phyloP scores from a whole-genome alignment of 2,113 vertebrate genomes.

The Oreotrochilus melanogaster region DNA sequence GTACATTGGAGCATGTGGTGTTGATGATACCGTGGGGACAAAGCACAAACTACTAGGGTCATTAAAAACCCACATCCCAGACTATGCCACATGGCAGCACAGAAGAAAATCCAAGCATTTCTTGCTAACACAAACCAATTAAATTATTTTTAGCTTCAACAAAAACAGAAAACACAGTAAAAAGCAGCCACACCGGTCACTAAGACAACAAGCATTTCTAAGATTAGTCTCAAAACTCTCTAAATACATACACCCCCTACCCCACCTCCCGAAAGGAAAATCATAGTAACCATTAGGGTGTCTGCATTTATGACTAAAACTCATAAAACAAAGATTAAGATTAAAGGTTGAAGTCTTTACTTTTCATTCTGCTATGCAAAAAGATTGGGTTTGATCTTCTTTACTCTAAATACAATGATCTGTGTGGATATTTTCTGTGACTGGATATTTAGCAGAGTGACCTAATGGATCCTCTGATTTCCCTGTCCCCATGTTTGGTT shows the following conservation, averaged over 20 bases:
- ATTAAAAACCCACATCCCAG: slow-evolving; percentile 75
- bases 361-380: not conserved
- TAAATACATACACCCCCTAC: slow-evolving; percentile 56
- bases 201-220: slow-evolving; percentile 77
- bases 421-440: not conserved
- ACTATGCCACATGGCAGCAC: slow-evolving; percentile 61
- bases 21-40: slow-evolving; percentile 61
- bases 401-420: not conserved
- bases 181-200: slow-evolving; percentile 66
- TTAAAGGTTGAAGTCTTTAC: not conserved
- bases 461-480: not conserved
- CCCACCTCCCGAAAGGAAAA: slow-evolving; percentile 38
- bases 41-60: slow-evolving; percentile 55
- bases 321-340: slow-evolving; percentile 37
- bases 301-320: slow-evolving; percentile 65
- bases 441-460: not conserved
- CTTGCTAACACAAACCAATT: slow-evolving; percentile 70
- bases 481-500: not conserved
- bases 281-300: slow-evolving; percentile 67
- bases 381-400: not conserved
- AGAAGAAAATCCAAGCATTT: slow-evolving; percentile 57
- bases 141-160: slow-evolving; percentile 63
- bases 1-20: slow-evolving; percentile 58
- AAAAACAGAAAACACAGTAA: slow-evolving; percentile 52
- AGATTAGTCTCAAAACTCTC: slow-evolving; percentile 75